These are phyloP conservation scores for Sphenopsis melanotis DNA, from an alignment of 2,797 vertebrate genomes.

Conservation along the genomic window DNA sequence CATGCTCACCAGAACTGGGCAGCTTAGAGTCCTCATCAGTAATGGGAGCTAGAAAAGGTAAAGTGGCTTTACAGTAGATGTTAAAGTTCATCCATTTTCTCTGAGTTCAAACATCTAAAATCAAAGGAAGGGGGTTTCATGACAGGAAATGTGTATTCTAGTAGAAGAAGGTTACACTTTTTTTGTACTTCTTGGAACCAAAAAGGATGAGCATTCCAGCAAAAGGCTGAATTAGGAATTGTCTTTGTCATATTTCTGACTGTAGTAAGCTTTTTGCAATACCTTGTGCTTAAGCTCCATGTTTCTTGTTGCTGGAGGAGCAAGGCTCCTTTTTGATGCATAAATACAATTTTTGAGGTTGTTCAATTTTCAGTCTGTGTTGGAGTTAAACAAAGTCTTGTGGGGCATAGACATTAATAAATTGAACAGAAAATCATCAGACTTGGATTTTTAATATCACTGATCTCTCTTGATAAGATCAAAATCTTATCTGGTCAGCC, in stretches of 20 bases:
- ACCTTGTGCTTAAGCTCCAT: not conserved
- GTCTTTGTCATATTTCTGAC: not conserved
- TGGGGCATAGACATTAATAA: not conserved
- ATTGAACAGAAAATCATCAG: not conserved
- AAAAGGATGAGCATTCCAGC: not conserved
- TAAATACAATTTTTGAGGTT: not conserved
- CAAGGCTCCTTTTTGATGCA: not conserved
- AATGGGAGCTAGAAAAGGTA: not conserved
- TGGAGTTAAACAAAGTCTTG: not conserved
- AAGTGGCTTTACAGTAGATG: not conserved
- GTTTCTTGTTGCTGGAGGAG: not conserved
- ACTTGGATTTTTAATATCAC: not conserved
- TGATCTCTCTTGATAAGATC: not conserved
- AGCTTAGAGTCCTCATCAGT: not conserved
- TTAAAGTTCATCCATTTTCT: not conserved
- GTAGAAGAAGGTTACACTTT: not conserved
- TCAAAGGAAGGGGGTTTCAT: not conserved
- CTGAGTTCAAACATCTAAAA: not conserved
- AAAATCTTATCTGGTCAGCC: not conserved
- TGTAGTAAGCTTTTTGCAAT: not conserved
- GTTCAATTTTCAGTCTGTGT: not conserved
- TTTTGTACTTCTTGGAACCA: not conserved
- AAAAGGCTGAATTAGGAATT: not conserved
- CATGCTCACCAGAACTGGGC: not conserved
- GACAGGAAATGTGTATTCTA: not conserved